Conservation (phyloP, 2,888 invertebrate genomes). For the Myopa testacea region DNA sequence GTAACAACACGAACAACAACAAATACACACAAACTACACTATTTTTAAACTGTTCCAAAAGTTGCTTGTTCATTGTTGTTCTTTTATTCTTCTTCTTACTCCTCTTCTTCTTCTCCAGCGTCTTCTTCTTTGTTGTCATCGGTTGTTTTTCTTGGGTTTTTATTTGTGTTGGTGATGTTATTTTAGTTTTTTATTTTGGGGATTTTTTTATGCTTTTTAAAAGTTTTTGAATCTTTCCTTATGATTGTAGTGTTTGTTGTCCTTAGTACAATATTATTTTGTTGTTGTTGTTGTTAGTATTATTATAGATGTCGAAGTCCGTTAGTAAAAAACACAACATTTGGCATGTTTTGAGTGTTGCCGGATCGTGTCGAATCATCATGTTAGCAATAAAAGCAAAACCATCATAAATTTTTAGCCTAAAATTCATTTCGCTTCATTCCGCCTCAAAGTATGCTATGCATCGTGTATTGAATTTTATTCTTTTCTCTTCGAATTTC, state of each 20-base stretch:
- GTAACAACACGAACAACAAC: no score
- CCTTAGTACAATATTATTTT: background rate
- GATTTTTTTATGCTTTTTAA: background rate
- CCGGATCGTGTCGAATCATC: constrained; percentile 22
- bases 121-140: background rate
- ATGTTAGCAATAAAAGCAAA: constrained; percentile 4
- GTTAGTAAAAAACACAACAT: constrained; percentile 11
- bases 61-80: background rate
- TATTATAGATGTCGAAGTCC: background rate
- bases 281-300: background rate
- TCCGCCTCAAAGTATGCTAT: no score
- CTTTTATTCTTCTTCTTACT: background rate
- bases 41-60: background rate
- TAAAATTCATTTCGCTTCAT: no score
- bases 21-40: background rate
- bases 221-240: background rate
- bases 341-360: background rate
- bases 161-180: background rate
- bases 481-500: no score
- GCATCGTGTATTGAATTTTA: no score
- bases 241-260: background rate
- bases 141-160: background rate
- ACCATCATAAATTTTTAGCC: no score
- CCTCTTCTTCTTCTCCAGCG: background rate
- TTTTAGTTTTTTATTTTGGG: background rate